phyloP scores from a whole-genome alignment of 2,888 invertebrate species.

The Conus canariensis region DNA sequence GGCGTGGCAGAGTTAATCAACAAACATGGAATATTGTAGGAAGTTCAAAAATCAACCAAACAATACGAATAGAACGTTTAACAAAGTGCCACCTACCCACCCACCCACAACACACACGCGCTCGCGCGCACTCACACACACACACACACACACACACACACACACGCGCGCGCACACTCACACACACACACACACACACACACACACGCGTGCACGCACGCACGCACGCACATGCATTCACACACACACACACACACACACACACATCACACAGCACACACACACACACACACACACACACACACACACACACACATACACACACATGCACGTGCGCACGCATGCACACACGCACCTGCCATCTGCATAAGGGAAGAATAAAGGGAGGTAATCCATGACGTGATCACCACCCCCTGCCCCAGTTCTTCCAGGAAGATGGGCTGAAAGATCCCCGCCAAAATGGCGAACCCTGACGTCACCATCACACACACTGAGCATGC shows the following conservation, averaged over 20 bases:
- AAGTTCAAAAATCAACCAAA: no score
- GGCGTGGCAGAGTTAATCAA: no score
- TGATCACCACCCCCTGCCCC: slow-evolving; percentile 20
- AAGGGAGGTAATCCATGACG: slow-evolving; percentile 31
- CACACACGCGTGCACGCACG: neutral
- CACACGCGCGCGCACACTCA: no score
- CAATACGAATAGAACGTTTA: no score
- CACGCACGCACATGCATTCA: neutral
- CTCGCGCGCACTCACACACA: no score
- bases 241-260: neutral
- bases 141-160: no score
- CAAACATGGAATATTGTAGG: no score
- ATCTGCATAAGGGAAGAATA: slow-evolving; percentile 26
- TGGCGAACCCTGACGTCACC: slow-evolving; percentile 27
- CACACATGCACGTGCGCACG: neutral
- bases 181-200: no score
- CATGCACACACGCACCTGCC: slow-evolving; percentile 19
- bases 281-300: no score
- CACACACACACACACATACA: neutral
- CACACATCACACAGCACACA: no score
- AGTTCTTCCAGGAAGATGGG: slow-evolving; percentile 24
- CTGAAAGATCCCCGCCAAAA: slow-evolving; percentile 34
- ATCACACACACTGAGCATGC: slow-evolving; percentile 28
- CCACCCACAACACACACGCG: no score
- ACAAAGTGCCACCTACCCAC: no score